A percentile compares a stretch with the other conserved stretches of the same genome.
These are phyloP conservation scores for Scaptomyza tumidula DNA, from an alignment of 2,888 invertebrate species.

Conservation along the genomic window DNA sequence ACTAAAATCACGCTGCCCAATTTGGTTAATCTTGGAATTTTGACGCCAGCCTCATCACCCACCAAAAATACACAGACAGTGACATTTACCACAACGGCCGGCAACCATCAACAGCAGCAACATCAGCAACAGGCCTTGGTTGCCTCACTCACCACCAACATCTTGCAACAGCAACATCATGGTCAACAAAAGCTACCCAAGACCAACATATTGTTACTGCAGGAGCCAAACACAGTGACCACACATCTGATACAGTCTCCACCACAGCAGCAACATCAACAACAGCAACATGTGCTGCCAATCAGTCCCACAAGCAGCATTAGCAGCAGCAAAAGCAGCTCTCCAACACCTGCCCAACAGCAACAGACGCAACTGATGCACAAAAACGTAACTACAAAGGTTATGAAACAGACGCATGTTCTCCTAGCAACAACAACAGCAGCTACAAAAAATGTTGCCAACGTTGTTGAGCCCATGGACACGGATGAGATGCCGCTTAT, in stretches of 20 bases:
- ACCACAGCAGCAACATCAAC: conserved; percentile 60
- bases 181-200: conserved; percentile 58
- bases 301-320: conserved; percentile 83
- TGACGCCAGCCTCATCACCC: conserved; percentile 86
- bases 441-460: conserved; percentile 32
- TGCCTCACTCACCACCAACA: conserved; percentile 65
- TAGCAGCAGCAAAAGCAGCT: conserved; percentile 76
- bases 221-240: conserved; percentile 56
- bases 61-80: conserved; percentile 83
- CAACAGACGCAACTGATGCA: conserved; percentile 25
- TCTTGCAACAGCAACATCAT: conserved; percentile 57
- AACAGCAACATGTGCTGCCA: conserved; percentile 81
- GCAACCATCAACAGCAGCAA: conserved; percentile 73
- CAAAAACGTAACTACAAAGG: conserved; percentile 31
- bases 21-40: conserved; percentile 85
- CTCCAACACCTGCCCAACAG: conserved; percentile 74
- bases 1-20: conserved; percentile 84
- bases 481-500: conserved; percentile 57
- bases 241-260: conserved; percentile 63
- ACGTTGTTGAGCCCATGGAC: conserved; percentile 68
- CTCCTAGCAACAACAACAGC: conserved; percentile 55
- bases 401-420: conserved; percentile 62
- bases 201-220: conserved; percentile 65
- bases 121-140: conserved; percentile 70
- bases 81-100: conserved; percentile 77